These are phyloP conservation scores for Acridotheres tristis DNA, from an alignment of 2,797 vertebrate genomes.

Conservation along the genomic window DNA sequence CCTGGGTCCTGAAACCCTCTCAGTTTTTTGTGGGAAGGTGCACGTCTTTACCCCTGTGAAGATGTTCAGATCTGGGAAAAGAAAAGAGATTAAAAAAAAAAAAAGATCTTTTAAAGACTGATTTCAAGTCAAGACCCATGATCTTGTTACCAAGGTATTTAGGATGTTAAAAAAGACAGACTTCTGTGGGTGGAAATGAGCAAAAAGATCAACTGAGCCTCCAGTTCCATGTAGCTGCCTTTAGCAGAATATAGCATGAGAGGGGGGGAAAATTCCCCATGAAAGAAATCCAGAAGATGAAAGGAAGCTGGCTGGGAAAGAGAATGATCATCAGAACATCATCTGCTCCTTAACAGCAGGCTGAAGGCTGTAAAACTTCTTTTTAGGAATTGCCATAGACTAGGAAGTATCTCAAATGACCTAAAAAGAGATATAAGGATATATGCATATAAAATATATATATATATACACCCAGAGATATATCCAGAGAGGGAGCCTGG, in stretches of 20 bases:
- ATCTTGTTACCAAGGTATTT: slow-evolving; percentile 60
- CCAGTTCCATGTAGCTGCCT: neutral
- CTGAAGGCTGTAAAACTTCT: neutral
- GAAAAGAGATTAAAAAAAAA: neutral
- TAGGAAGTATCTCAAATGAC: neutral
- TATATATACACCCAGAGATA: neutral
- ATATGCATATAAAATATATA: neutral
- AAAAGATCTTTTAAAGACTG: neutral
- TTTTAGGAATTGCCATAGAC: slow-evolving; percentile 24
- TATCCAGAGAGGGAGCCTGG: neutral
- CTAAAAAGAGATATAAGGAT: slow-evolving; percentile 1
- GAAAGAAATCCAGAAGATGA: neutral
- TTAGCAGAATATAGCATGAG: neutral
- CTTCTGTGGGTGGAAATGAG: slow-evolving; percentile 47
- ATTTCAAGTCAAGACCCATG: slow-evolving; percentile 44
- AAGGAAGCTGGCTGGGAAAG: neutral
- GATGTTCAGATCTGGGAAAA: neutral
- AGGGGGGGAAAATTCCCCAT: neutral
- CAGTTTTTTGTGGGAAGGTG: neutral
- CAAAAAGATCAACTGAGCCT: slow-evolving; percentile 49
- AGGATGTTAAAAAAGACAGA: slow-evolving; percentile 50
- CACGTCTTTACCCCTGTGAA: neutral
- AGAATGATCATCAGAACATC: slow-evolving; percentile 10
- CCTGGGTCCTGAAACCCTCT: neutral
- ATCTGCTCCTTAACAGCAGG: neutral